These are phyloP conservation scores for Capreolus pygargus DNA, from an alignment of 2,113 vertebrate species.

Conservation along the genomic window DNA sequence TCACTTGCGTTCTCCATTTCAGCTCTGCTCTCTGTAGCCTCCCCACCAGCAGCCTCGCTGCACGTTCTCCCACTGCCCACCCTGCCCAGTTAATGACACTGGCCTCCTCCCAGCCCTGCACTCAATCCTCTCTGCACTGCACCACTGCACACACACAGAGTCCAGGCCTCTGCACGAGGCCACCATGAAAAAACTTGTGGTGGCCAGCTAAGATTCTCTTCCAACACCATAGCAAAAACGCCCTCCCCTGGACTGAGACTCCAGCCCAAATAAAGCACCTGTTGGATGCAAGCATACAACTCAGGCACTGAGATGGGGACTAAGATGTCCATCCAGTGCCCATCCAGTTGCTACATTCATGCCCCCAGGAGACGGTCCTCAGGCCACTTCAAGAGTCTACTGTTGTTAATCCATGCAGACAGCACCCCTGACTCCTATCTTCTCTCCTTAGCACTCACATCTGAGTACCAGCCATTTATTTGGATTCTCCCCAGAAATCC, in stretches of 20 bases:
- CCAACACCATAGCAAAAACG: not conserved
- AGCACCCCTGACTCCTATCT: not conserved
- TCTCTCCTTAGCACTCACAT: not conserved
- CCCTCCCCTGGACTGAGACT: not conserved
- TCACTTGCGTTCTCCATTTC: not conserved
- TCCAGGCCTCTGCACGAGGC: not conserved
- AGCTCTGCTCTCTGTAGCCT: not conserved
- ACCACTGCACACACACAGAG: not conserved
- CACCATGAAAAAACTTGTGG: not conserved
- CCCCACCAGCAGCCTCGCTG: not conserved
- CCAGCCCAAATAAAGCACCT: conserved; percentile 22
- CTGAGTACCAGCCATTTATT: not conserved
- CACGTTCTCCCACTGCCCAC: too few relatives aligned
- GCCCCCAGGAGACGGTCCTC: not conserved
- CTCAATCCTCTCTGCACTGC: not conserved
- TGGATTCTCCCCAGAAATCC: not conserved
- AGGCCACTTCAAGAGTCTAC: not conserved
- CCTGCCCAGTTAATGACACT: not conserved
- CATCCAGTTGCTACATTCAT: not conserved
- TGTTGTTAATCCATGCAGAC: not conserved
- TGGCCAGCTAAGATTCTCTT: not conserved
- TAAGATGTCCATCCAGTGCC: not conserved
- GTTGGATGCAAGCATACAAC: not conserved
- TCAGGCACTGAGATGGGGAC: not conserved
- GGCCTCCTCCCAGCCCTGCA: not conserved